Conservation (phyloP, 2,888 invertebrate species). For the Callyntrura guangdongensis region DNA sequence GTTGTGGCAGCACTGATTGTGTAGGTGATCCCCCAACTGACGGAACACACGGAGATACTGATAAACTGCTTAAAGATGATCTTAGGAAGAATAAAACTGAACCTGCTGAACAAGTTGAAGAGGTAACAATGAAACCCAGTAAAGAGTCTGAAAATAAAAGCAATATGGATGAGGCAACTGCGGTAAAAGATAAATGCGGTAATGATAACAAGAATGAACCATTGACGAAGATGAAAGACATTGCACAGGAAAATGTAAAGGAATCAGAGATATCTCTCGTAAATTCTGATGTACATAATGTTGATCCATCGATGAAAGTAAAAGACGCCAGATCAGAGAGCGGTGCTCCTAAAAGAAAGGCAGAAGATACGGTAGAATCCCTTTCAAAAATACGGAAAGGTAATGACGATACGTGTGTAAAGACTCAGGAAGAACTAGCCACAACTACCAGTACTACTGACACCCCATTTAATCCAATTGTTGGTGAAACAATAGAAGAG, state of each 20-base stretch:
- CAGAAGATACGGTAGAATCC: slow-evolving; percentile 71
- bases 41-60: no score
- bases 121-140: no score
- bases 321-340: neutral
- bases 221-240: neutral
- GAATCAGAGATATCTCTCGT: neutral
- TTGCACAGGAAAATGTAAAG: neutral
- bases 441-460: neutral
- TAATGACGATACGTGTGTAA: slow-evolving; percentile 6
- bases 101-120: no score
- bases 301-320: neutral
- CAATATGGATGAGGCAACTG: neutral
- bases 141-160: neutral
- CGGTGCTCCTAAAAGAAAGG: slow-evolving; percentile 72
- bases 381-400: slow-evolving; percentile 58
- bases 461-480: slow-evolving; percentile 80
- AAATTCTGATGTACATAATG: neutral
- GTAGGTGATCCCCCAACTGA: neutral
- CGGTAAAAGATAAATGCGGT: neutral
- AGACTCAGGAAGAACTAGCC: neutral
- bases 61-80: no score
- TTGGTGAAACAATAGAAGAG: slow-evolving; percentile 92
- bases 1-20: neutral
- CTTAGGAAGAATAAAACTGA: neutral
- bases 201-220: neutral